phyloP scores from a whole-genome alignment of 2,888 invertebrate genomes.

The Spodoptera littoralis region DNA sequence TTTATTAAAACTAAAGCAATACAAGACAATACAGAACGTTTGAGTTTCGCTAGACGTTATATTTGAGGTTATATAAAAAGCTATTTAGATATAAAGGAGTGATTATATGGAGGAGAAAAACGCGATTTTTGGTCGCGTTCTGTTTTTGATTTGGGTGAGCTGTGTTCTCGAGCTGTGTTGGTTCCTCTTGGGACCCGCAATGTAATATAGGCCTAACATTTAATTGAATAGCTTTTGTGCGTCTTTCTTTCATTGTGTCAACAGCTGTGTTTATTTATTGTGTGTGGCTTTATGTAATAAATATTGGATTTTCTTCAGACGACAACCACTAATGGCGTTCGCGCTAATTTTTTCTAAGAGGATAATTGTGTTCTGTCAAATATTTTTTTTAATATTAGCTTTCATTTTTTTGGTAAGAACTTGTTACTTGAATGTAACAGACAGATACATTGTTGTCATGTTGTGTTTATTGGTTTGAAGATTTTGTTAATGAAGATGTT shows the following conservation, averaged over 20 bases:
- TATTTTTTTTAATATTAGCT: not conserved
- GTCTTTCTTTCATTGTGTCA: slow-evolving; percentile 43
- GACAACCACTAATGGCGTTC: slow-evolving; percentile 24
- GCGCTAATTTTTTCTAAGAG: slow-evolving; percentile 31
- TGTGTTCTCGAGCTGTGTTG: too few species aligned
- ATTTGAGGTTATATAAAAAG: slow-evolving; percentile 40
- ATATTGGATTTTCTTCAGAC: slow-evolving; percentile 46
- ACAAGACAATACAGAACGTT: slow-evolving; percentile 51
- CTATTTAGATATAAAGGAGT: slow-evolving; percentile 6
- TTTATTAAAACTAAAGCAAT: slow-evolving; percentile 59
- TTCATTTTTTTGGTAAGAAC: slow-evolving; percentile 3
- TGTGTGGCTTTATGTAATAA: slow-evolving; percentile 47
- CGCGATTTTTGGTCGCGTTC: too few species aligned
- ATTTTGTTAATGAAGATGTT: too few species aligned
- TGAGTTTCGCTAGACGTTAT: slow-evolving; percentile 42
- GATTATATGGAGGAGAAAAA: too few species aligned
- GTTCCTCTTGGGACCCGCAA: not conserved
- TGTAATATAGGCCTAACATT: slow-evolving; percentile 26
- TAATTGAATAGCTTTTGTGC: slow-evolving; percentile 34
- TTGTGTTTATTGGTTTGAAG: too few species aligned
- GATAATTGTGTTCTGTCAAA: slow-evolving; percentile 13
- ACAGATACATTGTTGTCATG: not conserved
- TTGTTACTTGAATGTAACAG: not conserved
- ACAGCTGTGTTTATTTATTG: slow-evolving; percentile 51
- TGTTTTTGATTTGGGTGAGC: too few species aligned